Conservation (phyloP, 2,113 vertebrate genomes). For the Halcyon senegalensis region DNA sequence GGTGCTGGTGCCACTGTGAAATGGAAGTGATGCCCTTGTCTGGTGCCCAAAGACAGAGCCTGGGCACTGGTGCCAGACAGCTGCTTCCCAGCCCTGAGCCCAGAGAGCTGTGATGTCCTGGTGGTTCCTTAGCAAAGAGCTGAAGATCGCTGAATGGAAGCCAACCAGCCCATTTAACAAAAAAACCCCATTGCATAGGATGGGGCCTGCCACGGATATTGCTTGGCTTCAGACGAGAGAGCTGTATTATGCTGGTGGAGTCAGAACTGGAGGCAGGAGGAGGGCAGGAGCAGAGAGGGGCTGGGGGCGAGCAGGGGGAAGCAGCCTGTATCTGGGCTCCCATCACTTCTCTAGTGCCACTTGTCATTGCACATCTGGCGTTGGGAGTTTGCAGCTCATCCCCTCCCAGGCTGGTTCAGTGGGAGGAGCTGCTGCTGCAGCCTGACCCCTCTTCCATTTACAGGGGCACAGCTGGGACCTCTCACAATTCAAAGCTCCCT, state of each 20-base stretch:
- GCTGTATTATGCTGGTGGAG: background rate
- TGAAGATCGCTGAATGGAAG: background rate
- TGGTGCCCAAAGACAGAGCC: background rate
- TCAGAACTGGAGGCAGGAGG: background rate
- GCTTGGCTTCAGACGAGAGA: background rate
- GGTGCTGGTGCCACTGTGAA: background rate
- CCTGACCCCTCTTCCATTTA: background rate
- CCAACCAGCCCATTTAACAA: background rate
- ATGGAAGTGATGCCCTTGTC: background rate
- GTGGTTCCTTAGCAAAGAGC: background rate
- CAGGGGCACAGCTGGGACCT: background rate
- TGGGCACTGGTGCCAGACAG: background rate
- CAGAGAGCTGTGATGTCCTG: accelerated
- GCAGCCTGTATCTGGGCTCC: background rate
- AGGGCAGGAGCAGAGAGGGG: background rate
- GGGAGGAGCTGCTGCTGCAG: background rate
- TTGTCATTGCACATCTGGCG: background rate
- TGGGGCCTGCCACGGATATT: background rate
- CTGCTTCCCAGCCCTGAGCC: background rate
- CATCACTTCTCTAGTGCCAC: background rate
- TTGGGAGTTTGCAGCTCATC: background rate
- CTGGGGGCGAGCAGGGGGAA: background rate
- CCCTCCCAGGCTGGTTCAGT: background rate
- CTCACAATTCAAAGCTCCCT: background rate
- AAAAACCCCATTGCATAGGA: accelerated